phyloP scores from a whole-genome alignment of 2,797 vertebrate species.

The Parambassis ranga region DNA sequence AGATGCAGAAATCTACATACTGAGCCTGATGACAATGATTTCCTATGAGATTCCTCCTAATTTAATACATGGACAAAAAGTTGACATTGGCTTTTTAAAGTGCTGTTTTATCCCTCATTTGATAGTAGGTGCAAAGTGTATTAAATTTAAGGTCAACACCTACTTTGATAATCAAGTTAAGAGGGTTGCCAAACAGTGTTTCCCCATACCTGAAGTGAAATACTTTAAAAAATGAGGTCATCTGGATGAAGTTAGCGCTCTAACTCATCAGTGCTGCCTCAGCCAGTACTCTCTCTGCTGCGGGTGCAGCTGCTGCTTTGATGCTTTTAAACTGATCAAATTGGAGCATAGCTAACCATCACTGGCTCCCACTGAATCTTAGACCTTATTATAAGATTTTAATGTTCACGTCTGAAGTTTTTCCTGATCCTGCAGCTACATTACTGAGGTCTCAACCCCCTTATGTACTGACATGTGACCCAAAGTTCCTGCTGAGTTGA shows the following conservation, averaged over 20 bases:
- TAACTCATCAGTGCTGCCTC: constrained; percentile 14
- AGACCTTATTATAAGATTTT: not conserved
- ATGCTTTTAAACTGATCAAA: constrained; percentile 19
- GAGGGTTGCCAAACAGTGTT: constrained; percentile 30
- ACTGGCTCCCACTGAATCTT: not conserved
- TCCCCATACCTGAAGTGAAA: constrained; percentile 23
- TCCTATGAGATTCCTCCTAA: too few species aligned
- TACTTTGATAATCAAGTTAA: constrained; percentile 45
- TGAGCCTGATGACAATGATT: not conserved
- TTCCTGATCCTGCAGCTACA: not conserved
- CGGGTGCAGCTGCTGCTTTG: not conserved
- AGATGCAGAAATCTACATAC: constrained; percentile 7
- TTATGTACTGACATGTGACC: not conserved
- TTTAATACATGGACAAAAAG: constrained; percentile 21
- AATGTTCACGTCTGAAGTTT: not conserved
- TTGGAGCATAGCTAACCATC: not conserved
- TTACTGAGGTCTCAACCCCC: not conserved
- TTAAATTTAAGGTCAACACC: constrained; percentile 23
- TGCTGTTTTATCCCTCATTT: not conserved
- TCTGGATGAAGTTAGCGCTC: constrained; percentile 13
- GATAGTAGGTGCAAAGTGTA: constrained; percentile 1
- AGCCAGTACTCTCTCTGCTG: not conserved
- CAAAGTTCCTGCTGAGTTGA: not conserved
- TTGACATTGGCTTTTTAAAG: not conserved
- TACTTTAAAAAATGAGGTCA: constrained; percentile 31